Conservation (phyloP, 2,113 vertebrate genomes). For the Actenoides hombroni region DNA sequence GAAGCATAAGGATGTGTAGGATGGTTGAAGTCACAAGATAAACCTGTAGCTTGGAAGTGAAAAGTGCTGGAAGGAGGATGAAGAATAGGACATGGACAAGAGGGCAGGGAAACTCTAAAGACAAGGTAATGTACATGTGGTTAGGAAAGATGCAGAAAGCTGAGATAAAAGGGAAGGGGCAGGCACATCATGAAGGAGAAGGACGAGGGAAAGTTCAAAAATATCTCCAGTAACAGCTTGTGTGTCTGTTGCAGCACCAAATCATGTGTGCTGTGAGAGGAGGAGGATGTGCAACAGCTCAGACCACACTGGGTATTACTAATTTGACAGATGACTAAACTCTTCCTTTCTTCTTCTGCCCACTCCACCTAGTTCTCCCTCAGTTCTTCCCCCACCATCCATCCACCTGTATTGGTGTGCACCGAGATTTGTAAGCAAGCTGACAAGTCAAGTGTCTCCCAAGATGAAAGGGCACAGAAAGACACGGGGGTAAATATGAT, state of each 20-base stretch:
- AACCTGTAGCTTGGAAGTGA: background rate
- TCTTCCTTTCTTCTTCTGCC: background rate
- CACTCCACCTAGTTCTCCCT: background rate
- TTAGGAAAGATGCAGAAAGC: background rate
- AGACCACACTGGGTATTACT: background rate
- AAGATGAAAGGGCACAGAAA: background rate
- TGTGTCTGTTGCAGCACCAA: background rate
- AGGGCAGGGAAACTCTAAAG: background rate
- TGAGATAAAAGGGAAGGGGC: background rate
- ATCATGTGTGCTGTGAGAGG: background rate
- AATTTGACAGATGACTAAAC: background rate
- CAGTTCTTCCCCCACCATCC: background rate
- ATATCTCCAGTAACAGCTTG: background rate
- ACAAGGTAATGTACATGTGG: accelerated
- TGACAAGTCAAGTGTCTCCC: background rate
- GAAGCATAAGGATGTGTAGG: background rate
- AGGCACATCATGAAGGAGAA: background rate
- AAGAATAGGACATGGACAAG: background rate
- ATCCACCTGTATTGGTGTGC: background rate
- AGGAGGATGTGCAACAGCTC: background rate
- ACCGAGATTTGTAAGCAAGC: background rate
- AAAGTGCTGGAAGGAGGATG: background rate
- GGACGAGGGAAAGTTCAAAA: background rate
- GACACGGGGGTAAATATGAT: background rate
- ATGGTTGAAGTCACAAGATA: background rate